Evolutionary conservation across 2,888 invertebrate species (phyloP).

Genomic region (Abrostola triplasia): DNA sequence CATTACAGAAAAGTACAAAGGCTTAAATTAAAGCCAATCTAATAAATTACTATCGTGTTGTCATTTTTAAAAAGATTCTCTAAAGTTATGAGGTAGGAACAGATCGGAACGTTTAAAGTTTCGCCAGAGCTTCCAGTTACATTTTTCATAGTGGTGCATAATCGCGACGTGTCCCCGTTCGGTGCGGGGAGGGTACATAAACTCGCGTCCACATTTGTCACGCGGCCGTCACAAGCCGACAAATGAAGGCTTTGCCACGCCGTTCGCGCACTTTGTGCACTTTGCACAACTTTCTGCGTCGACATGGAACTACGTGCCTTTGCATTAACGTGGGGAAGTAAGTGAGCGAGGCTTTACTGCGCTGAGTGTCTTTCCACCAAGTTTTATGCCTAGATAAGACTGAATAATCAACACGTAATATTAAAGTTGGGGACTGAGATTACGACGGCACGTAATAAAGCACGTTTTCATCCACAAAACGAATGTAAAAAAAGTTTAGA

Average conservation of each 20-base stretch:
- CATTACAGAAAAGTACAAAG: slow-evolving; percentile 81
- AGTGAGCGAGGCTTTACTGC: slow-evolving; percentile 79
- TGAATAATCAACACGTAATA: slow-evolving; percentile 83
- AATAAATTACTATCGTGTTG: slow-evolving; percentile 72
- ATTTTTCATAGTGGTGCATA: slow-evolving; percentile 81
- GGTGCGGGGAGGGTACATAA: slow-evolving; percentile 71
- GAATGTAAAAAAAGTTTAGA: slow-evolving; percentile 22
- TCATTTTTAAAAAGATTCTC: slow-evolving; percentile 51
- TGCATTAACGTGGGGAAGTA: slow-evolving; percentile 84
- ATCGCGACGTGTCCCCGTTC: slow-evolving; percentile 72
- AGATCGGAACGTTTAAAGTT: slow-evolving; percentile 58
- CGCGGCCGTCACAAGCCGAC: slow-evolving; percentile 86
- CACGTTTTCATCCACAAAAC: slow-evolving; percentile 24
- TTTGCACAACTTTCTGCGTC: slow-evolving; percentile 85
- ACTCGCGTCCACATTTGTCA: slow-evolving; percentile 87
- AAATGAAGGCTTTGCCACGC: slow-evolving; percentile 88
- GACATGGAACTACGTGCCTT: slow-evolving; percentile 86
- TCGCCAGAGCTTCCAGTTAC: slow-evolving; percentile 63
- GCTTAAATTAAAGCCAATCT: slow-evolving; percentile 76
- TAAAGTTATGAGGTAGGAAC: slow-evolving; percentile 45
- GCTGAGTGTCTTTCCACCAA: slow-evolving; percentile 81
- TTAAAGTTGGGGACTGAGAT: slow-evolving; percentile 58
- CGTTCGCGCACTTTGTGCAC: slow-evolving; percentile 86
- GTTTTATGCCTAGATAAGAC: slow-evolving; percentile 82
- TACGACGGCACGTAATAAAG: slow-evolving; percentile 48